Evolutionary conservation across 2,113 vertebrate species (phyloP), one percentile per base, ranked within the genome.

Genomic region (Calidris pygmaea): DNA sequence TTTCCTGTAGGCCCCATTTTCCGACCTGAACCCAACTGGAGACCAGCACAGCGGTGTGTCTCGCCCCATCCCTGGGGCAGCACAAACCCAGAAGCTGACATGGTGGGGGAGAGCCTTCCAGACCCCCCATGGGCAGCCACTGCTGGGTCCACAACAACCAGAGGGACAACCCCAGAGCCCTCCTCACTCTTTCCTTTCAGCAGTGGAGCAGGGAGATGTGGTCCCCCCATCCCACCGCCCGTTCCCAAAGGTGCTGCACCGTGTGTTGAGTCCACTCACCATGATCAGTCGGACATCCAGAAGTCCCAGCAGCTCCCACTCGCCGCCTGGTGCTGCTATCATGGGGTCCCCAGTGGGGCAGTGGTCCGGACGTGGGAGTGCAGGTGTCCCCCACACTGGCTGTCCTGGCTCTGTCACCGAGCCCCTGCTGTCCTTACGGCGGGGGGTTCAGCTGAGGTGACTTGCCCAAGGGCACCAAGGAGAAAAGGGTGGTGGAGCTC

Each of bases 261-360:
- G 0, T 0, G 0, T 0, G 0, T 20, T 8, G 5, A 21, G 27
- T 2, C 67, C 11, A 4, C 68, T 45, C 18, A 17, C 45, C 7
- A 0, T 0, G 1, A 8, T 3, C 21, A 16, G 22, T 12, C 1
- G 3, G 32, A 4, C 37, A 53, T 39, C 47, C 67, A 3, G 1
- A 26, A 23, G 39, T 34, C 79, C 56, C 39, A 14, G 45, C 15
- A 37, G 82, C 48, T 65, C 66, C 68, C 3, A 0, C 9, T 62
- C 15, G 0, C 34, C 2, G 0, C 15, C 9, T 1, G 0, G n/a
- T 12, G 55, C 70, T 58, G 81, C 68, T 27, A 7, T 5, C 21
- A 24, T 1, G 0, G 19, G 35, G 77, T 8, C 3, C 0, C 9
- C 37, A 2, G 56, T 3, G 26, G 39, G 29, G 16, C 0, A 1